Evolutionary conservation across 2,113 vertebrate species (phyloP).

Genomic region (Hemibagrus wyckioides): DNA sequence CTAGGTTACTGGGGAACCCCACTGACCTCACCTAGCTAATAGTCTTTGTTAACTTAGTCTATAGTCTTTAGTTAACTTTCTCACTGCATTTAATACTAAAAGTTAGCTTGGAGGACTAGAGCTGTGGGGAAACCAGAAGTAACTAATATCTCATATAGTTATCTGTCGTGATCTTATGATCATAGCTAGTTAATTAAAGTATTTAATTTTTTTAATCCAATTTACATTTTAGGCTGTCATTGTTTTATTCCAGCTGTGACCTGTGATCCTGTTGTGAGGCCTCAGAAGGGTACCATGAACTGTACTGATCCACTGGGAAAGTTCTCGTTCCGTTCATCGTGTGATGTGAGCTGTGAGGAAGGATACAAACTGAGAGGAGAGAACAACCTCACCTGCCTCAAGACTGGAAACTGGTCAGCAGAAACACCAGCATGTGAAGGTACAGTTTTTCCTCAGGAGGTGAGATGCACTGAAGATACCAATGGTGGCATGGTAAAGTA

Average conservation of each 20-base stretch:
- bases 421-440: conserved; percentile 52
- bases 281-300: conserved; percentile 50
- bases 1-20: background rate
- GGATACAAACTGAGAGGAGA: conserved; percentile 63
- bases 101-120: background rate
- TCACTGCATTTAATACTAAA: background rate
- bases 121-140: background rate
- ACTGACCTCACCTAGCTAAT: background rate
- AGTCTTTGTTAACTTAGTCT: no score
- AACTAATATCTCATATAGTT: background rate
- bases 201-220: background rate
- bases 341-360: conserved; percentile 65
- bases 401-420: conserved; percentile 59
- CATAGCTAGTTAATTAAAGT: background rate
- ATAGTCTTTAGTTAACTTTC: background rate
- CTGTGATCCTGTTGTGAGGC: conserved; percentile 48
- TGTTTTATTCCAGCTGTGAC: conserved; percentile 52
- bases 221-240: conserved; percentile 3
- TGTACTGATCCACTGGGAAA: conserved; percentile 55
- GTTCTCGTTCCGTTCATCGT: conserved; percentile 60
- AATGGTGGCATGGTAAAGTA: background rate
- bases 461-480: conserved; percentile 57
- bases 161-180: background rate
- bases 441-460: conserved; percentile 53
- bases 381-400: conserved; percentile 52